Base-by-base conservation (phyloP, 35 echinoderm and acorn worm species). In the Chiridota heheva region DNA sequence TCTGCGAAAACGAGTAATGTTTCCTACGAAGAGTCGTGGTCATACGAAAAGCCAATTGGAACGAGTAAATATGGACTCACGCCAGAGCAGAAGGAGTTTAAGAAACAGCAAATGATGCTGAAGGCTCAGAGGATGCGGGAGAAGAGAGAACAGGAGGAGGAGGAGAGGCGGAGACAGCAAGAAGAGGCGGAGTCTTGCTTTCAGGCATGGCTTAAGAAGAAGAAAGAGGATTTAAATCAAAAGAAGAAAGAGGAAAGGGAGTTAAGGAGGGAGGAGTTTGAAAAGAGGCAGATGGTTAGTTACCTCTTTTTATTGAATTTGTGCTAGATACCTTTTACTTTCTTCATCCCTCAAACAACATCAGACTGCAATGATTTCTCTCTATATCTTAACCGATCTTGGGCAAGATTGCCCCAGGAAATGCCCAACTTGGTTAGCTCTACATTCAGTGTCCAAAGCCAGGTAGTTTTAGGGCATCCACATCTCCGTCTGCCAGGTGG, bases 201-300 rank as follows among this genome's bases (percentile, higher is more conserved):
- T 38, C 82, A 96, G 82, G 87, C 87, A 22, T 96, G 91, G 91
- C 41, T 96, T 64, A 64, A 90, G 12, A 72, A 83, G 45, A 96
- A 96, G 58, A 76, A 72, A 63, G 85, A 96, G 25, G 63, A 79
- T 10, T 44, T 58, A 8, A 55, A 60, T 7, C 48, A 90, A 38
- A 77, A 56, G 42, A 90, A 51, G 59, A 63, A 76, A 63, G 49
- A 81, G 38, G 92, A 86, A 81, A 67, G 42, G 57, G 64, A 86
- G 20, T 85, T 56, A 29, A 82, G 68, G 77, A 96, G 45, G 49
- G 49, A 82, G 38, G 81, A 76, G 18, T 32, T 31, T n/a, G 84
- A 87, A 45, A 74, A 82, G 7, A 82, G 31, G 2, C 30, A 69
- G 31, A 40, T 29, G 65, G 65, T 69, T 69, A 69, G 65, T n/a